Evolutionary conservation across 2,888 invertebrate genomes (phyloP).

Genomic region (Torymus auratus): DNA sequence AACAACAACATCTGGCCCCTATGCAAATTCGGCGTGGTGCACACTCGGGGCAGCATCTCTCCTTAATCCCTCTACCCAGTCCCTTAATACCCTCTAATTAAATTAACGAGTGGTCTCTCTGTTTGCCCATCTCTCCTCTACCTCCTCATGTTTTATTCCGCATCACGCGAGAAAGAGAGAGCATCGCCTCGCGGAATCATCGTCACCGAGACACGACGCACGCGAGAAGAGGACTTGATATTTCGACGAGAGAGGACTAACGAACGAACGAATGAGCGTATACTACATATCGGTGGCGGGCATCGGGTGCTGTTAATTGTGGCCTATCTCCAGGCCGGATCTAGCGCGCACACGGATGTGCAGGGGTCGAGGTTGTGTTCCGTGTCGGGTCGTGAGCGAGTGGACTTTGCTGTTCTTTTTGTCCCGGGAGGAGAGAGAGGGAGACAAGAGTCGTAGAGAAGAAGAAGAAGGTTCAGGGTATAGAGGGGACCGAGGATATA

Average conservation of each 20-base stretch:
- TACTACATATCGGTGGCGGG: conserved; percentile 25
- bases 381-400: background rate
- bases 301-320: conserved; percentile 57
- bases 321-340: conserved; percentile 41
- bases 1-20: background rate
- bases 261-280: conserved; percentile 27
- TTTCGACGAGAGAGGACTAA: background rate
- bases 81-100: conserved; percentile 53
- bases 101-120: conserved; percentile 44
- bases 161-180: conserved; percentile 40
- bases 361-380: background rate
- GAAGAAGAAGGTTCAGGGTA: too few species aligned
- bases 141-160: conserved; percentile 52
- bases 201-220: background rate
- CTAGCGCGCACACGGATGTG: conserved; percentile 7
- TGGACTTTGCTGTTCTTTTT: too few species aligned
- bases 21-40: conserved; percentile 41
- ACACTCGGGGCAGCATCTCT: conserved; percentile 3
- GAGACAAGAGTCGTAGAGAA: too few species aligned
- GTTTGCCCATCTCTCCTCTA: background rate
- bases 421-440: too few species aligned
- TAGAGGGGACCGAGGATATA: too few species aligned
- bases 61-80: conserved; percentile 27
- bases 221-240: background rate
- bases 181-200: conserved; percentile 38